Conservation (phyloP, 1,140 invertebrate species). For the Stegodyphus mimosarum region DNA sequence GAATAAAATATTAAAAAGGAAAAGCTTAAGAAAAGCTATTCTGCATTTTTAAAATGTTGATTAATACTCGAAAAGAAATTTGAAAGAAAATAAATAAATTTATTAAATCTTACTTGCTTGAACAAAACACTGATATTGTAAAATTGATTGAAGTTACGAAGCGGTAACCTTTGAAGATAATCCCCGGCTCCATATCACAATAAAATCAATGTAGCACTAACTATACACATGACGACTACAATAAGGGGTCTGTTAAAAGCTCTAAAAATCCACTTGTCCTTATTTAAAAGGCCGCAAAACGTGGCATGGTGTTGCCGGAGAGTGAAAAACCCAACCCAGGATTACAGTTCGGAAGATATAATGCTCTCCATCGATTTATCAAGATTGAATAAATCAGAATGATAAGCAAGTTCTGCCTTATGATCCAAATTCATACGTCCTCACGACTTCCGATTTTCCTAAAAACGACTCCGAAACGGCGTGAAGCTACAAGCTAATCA, state of each 20-base stretch:
- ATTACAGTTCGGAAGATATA: neutral
- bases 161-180: neutral
- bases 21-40: no score
- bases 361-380: neutral
- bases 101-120: neutral
- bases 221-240: constrained; percentile 14
- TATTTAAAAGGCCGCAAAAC: constrained; percentile 54
- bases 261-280: constrained; percentile 55
- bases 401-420: no score
- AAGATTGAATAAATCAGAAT: no score
- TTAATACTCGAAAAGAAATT: no score
- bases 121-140: constrained; percentile 17
- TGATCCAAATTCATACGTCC: neutral
- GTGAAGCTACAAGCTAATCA: constrained; percentile 35
- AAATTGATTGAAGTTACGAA: constrained; percentile 1
- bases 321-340: constrained; percentile 30
- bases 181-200: constrained; percentile 19
- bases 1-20: no score
- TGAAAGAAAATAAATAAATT: no score
- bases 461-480: constrained; percentile 4
- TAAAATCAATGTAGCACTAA: constrained; percentile 28
- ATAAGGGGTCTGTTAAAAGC: constrained; percentile 44
- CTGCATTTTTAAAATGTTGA: no score
- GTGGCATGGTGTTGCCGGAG: constrained; percentile 41
- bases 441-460: constrained; percentile 16